Conservation (phyloP, 2,888 invertebrate species). For the Macrosoma leucophasiata region DNA sequence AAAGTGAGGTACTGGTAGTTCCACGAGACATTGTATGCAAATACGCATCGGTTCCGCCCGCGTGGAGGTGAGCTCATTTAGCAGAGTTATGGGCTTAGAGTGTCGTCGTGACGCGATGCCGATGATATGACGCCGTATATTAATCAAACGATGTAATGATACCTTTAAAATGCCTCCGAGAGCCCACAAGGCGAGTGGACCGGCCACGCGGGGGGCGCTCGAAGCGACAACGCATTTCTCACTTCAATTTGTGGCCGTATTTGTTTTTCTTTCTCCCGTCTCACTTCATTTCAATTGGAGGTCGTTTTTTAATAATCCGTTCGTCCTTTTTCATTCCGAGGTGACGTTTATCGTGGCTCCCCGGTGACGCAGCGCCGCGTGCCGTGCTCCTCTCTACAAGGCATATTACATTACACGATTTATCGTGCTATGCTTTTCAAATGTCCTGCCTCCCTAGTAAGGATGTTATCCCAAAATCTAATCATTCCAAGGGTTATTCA, state of each 20-base stretch:
- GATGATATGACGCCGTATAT: constrained; percentile 49
- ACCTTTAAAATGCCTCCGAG: constrained; percentile 27
- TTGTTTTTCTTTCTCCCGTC: constrained; percentile 59
- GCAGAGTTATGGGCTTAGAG: constrained; percentile 50
- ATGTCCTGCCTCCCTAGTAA: no score
- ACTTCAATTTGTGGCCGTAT: constrained; percentile 65
- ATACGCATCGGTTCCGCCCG: constrained; percentile 43
- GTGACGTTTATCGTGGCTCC: constrained; percentile 70
- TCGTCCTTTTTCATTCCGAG: constrained; percentile 64
- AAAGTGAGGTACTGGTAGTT: constrained; percentile 32
- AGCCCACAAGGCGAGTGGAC: constrained; percentile 28
- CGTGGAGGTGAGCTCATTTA: constrained; percentile 52
- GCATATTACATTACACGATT: no score
- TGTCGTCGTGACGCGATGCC: constrained; percentile 45
- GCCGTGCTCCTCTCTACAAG: constrained; percentile 49
- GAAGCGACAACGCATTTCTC: constrained; percentile 65
- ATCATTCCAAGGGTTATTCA: no score
- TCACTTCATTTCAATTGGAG: constrained; percentile 62
- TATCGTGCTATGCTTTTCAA: no score
- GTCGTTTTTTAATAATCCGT: constrained; percentile 56
- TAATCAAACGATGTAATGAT: constrained; percentile 59
- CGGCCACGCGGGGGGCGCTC: constrained; percentile 55
- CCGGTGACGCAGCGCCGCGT: constrained; percentile 48
- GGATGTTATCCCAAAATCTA: no score
- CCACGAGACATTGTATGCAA: constrained; percentile 65